These are phyloP conservation scores for Axea sp. DNA, from an alignment of 2,888 invertebrate genomes.

Conservation along the genomic window DNA sequence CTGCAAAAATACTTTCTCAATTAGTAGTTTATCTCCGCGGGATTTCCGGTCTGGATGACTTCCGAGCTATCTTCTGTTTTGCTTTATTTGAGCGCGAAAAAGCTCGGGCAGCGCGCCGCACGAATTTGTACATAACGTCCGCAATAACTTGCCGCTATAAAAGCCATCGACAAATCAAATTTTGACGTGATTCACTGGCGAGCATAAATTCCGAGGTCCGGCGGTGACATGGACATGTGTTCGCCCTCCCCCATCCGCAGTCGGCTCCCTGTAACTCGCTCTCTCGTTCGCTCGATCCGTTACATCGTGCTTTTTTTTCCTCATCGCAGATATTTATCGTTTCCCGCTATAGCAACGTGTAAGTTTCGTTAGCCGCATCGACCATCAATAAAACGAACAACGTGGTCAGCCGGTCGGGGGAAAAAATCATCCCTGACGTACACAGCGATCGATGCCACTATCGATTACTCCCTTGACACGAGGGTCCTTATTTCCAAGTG, in stretches of 20 bases:
- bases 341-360: constrained; percentile 69
- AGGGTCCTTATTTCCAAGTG: constrained; percentile 54
- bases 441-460: constrained; percentile 57
- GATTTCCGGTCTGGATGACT: constrained; percentile 50
- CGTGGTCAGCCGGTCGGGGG: constrained; percentile 53
- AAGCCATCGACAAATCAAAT: constrained; percentile 80
- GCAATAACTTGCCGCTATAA: constrained; percentile 80
- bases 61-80: constrained; percentile 31
- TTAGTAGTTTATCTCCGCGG: constrained; percentile 52
- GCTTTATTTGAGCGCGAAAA: constrained; percentile 44
- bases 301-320: constrained; percentile 59
- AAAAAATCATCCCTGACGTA: constrained; percentile 61
- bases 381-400: constrained; percentile 61
- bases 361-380: constrained; percentile 67
- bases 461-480: constrained; percentile 54
- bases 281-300: constrained; percentile 53
- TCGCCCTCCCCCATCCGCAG: constrained; percentile 70
- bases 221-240: constrained; percentile 79
- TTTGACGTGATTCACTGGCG: constrained; percentile 79
- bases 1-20: constrained; percentile 45
- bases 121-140: constrained; percentile 77
- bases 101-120: constrained; percentile 67
- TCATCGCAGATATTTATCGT: constrained; percentile 72
- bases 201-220: constrained; percentile 78
- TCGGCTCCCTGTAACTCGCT: constrained; percentile 58